Evolutionary conservation across 2,113 vertebrate species (phyloP), one percentile per base, ranked within the genome.

Genomic region (Gopherus flavomarginatus): DNA sequence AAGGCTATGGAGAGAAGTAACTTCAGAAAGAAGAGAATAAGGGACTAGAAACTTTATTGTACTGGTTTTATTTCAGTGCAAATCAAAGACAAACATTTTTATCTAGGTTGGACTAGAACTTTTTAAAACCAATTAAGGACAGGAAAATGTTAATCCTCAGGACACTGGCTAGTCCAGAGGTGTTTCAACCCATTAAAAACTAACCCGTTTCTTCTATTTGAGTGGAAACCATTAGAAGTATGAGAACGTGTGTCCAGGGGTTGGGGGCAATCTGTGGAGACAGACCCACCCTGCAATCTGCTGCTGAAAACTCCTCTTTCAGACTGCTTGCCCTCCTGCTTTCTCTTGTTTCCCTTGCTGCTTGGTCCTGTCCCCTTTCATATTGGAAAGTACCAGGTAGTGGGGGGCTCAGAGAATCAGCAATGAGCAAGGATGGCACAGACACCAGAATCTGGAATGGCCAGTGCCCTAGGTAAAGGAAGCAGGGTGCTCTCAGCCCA

Each of bases 311-410:
- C 27, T 13, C 29, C 59, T 35, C 29, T 75, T 75, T 4, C 21
- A 42, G 35, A 9, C 88, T 81, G 56, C 13, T 22, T 22, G 35
- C 0, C 0, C 27, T 53, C 38, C 78, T 56, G 7, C 17, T 62
- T 7, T 35, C 12, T 79, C 11, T 49, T 26, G 57, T 35, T 62
- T 62, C 0, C 0, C 8, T 83, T 6, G 14, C 54, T 78, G 1
- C 0, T 42, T 85, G 19, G 19, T 81, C 29, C 47, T 88, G 27
- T 54, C n/a, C 6, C 7, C 38, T 62, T 62, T 72, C 8, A 19
- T 53, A 77, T 12, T 49, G 80, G 81, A 53, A 82, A 80, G 42
- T 8, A 77, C 11, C 49, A 83, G 78, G 53, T 79, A 77, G 42
- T 9, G 79, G 9, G 26, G 31, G 31, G 31, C 9, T 90, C 42